These are phyloP conservation scores for Colletes gigas DNA, from an alignment of 1,140 invertebrate genomes.

Conservation along the genomic window DNA sequence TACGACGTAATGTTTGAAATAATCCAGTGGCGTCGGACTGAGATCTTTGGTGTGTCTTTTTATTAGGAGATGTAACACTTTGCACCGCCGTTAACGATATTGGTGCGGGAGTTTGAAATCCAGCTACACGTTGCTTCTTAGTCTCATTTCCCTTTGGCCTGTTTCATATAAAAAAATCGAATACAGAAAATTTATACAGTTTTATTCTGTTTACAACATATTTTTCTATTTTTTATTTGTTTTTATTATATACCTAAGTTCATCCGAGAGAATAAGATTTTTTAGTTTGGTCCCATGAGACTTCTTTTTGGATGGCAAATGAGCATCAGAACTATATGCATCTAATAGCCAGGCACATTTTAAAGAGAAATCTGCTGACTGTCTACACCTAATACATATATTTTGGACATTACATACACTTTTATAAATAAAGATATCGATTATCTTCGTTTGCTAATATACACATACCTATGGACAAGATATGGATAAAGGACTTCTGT, in stretches of 20 bases:
- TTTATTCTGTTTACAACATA: neutral
- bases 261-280: slow-evolving; percentile 93
- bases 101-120: slow-evolving; percentile 73
- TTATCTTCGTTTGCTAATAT: neutral
- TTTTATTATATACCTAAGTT: slow-evolving; percentile 84
- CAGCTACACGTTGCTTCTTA: slow-evolving; percentile 73
- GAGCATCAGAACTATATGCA: slow-evolving; percentile 93
- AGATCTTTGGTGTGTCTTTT: slow-evolving; percentile 92
- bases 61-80: slow-evolving; percentile 79
- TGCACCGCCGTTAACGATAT: slow-evolving; percentile 75
- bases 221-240: neutral
- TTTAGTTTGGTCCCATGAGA: slow-evolving; percentile 93
- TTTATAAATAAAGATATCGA: too few relatives aligned
- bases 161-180: slow-evolving; percentile 10
- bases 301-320: slow-evolving; percentile 88
- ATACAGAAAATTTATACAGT: neutral
- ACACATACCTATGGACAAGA: slow-evolving; percentile 91
- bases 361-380: slow-evolving; percentile 96
- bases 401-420: too few relatives aligned
- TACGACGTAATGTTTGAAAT: slow-evolving; percentile 79
- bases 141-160: slow-evolving; percentile 78
- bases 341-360: slow-evolving; percentile 97
- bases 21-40: slow-evolving; percentile 93
- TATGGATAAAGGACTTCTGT: slow-evolving; percentile 97
- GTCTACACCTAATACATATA: slow-evolving; percentile 88